Conservation (phyloP, 1,140 invertebrate genomes). For the Zaprionus ornatus region DNA sequence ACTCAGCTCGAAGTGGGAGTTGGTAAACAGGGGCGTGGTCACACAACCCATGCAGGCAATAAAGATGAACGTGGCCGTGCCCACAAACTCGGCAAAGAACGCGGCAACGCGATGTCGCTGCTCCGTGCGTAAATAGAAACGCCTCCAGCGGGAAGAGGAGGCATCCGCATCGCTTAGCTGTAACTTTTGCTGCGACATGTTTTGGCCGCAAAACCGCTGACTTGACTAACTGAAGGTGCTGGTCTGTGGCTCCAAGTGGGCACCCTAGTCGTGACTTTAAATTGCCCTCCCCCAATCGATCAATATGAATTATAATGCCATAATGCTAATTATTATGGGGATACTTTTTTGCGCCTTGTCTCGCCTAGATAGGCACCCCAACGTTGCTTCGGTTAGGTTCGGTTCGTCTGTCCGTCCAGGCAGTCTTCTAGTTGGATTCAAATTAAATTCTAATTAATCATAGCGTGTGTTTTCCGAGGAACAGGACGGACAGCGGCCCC, state of each 20-base stretch:
- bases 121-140: constrained; percentile 6
- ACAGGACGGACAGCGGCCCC: neutral
- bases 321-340: constrained; percentile 77
- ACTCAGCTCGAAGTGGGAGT: constrained; percentile 60
- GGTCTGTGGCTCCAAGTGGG: neutral
- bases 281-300: constrained; percentile 60
- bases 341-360: constrained; percentile 28
- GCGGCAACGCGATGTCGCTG: constrained; percentile 36
- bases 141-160: constrained; percentile 22
- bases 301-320: constrained; percentile 78
- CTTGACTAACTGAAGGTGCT: neutral
- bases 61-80: constrained; percentile 89
- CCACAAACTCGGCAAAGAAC: constrained; percentile 88
- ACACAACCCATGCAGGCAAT: constrained; percentile 90
- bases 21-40: constrained; percentile 45
- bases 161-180: constrained; percentile 13
- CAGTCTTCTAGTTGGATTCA: constrained; percentile 28
- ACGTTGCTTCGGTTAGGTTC: neutral
- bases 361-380: constrained; percentile 19
- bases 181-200: constrained; percentile 59
- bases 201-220: constrained; percentile 46
- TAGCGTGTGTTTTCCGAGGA: constrained; percentile 32
- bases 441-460: constrained; percentile 67
- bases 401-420: neutral
- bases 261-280: constrained; percentile 27